These are phyloP conservation scores for Nemotelus pantherinus DNA, from an alignment of 2,888 invertebrate genomes.

Conservation along the genomic window DNA sequence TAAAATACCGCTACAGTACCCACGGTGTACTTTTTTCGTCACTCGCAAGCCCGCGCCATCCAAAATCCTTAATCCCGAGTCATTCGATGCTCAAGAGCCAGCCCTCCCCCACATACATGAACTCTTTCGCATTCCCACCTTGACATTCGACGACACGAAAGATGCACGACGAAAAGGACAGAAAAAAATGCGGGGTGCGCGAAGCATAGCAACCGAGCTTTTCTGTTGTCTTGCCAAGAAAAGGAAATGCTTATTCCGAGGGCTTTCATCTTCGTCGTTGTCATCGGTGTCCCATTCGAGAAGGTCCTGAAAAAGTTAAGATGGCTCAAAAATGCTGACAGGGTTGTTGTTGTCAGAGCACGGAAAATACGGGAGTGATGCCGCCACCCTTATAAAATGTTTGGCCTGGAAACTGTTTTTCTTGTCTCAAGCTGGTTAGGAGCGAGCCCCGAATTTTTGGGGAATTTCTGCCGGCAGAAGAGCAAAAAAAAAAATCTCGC, in stretches of 20 bases:
- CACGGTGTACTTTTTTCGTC: not conserved
- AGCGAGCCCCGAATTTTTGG: not conserved
- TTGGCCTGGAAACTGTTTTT: not conserved
- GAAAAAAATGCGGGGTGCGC: slow-evolving; percentile 1
- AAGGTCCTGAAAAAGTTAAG: too few species aligned
- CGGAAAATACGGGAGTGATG: not conserved
- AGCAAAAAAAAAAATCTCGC: not conserved
- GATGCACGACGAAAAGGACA: slow-evolving; percentile 16
- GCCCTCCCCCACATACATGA: not conserved
- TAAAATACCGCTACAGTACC: not conserved
- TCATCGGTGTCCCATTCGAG: too few species aligned
- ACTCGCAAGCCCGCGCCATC: not conserved
- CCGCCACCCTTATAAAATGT: not conserved
- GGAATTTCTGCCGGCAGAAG: not conserved
- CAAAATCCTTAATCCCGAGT: not conserved
- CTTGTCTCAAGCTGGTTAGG: not conserved
- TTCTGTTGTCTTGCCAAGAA: slow-evolving; percentile 1
- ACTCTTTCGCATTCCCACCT: not conserved
- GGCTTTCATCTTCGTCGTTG: not conserved
- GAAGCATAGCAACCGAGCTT: slow-evolving; percentile 15
- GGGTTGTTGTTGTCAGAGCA: not conserved
- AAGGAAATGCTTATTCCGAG: slow-evolving; percentile 4
- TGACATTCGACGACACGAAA: not conserved
- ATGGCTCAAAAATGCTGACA: too few species aligned
- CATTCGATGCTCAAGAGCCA: not conserved